Base-by-base conservation (phyloP, 2,888 invertebrate species). In the Hirudinaria manillensis region DNA sequence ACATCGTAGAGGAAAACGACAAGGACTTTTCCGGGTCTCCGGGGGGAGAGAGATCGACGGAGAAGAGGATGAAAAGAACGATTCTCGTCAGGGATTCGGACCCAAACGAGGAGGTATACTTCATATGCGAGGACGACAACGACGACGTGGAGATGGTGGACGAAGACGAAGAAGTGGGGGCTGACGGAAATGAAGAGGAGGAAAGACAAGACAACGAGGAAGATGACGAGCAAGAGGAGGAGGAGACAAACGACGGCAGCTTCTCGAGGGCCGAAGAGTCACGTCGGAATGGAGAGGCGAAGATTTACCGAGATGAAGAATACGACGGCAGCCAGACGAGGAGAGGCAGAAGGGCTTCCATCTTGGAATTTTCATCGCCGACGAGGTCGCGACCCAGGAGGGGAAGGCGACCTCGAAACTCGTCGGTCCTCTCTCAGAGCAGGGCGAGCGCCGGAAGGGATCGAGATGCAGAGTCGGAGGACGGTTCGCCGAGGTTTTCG, bases 91-190 rank as follows among this genome's bases (percentile, higher is more conserved):
- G 29, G 6, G 61, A 61, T 61, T 32, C 36, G 3, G 45, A 45
- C 61, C 68, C 36, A 6, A 36, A 34, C 36, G 68, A 68, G 36
- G 68, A 68, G 32, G 68, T 61, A 21, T 61, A 61, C 61, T 61
- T 61, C 29, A 61, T 61, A 7, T 61, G 68, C 32, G 68, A 68
- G n/a, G 68, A 68, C 21, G 68, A 24, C 68, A 21, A 68, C 21
- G 68, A 68, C 6, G 36, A 34, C 16, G 68, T 34, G 10, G 68
- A 68, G 68, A 68, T 68, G 21, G 6, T 27, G 3, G 24, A 68
- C 32, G 36, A 29, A 6, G 68, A 68, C 16, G 36, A 68, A 34
- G 36, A 68, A n/a, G 36, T 34, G 1, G 68, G 32, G n/a, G 32
- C n/a, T 13, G n/a, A 34, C 29, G 36, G 32, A 29, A 68, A 68